Base-by-base conservation (phyloP, 1,140 invertebrate species). In the Papilio aristodemus region DNA sequence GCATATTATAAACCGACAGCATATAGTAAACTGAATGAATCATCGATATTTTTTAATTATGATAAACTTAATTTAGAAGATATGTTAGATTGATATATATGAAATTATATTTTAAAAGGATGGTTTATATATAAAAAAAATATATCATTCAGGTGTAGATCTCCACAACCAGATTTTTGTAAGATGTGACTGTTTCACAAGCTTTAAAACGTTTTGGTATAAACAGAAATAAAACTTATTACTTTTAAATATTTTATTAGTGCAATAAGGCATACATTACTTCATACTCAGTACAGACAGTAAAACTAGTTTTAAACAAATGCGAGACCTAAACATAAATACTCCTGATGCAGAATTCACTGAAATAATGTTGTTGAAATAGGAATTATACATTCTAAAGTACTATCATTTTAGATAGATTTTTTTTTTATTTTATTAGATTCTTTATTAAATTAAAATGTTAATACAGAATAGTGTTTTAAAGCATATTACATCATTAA, bases 191-290 rank as follows among this genome's bases (percentile, higher is more conserved):
- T 6, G 6, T 32, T 32, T 32, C 2, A 32, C 2, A 32, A 32
- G 27, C 27, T 32, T n/a, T 32, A 32, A 6, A 32, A 6, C 27
- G 2, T 6, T 32, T 32, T 32, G 27, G 27, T 32, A 32, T 32
- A 32, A 3, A 32, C 38, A 63, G 25, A 73, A 77, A 72, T 71
- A 71, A 77, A 59, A 71, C 43, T 14, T 71, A 73, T 68, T 64
- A 71, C 80, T 76, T 76, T 74, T 76, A 64, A 79, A 78, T 80
- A 78, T 79, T 85, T 85, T 85, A 85, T 85, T 85, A 85, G 80
- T 80, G 74, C 73, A 79, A 78, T 81, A 85, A 85, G 78, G 80
- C 81, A 77, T 83, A 71, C 80, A 75, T 75, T 64, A 76, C 50
- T 75, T 71, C 67, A 69, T 57, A 75, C 43, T 69, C 63, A 60